These are phyloP conservation scores for Aurelia aurita complex sp. Pacific DNA, from an alignment of 30 jellyfish, hydroid and myxozoan species.

Conservation along the genomic window DNA sequence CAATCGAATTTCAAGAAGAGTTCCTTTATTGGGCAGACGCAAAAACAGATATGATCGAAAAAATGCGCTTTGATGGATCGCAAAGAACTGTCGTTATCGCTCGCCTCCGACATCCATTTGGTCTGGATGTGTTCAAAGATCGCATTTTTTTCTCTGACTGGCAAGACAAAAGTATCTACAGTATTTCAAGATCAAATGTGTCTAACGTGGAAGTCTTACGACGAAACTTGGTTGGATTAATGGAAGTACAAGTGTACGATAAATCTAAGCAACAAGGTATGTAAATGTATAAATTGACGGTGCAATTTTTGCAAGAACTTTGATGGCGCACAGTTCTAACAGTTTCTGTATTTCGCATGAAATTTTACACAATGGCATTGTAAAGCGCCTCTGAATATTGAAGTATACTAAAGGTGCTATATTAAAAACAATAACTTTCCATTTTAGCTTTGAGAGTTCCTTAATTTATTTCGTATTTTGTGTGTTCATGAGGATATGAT, in stretches of 20 bases:
- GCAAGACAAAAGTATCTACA: conserved; percentile 62
- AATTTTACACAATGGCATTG: not conserved
- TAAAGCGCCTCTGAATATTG: not conserved
- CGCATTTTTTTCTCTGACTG: conserved; percentile 92
- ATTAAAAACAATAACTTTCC: too few species aligned
- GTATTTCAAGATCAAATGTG: conserved; percentile 64
- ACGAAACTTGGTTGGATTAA: conserved; percentile 80
- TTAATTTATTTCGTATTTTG: too few species aligned
- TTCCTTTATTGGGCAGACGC: conserved; percentile 97
- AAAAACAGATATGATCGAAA: conserved; percentile 78
- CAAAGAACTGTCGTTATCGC: conserved; percentile 60
- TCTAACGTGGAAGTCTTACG: conserved; percentile 43
- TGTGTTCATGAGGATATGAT: too few species aligned
- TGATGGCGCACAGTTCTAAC: too few species aligned
- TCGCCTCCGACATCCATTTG: conserved; percentile 84
- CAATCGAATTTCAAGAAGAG: conserved; percentile 65
- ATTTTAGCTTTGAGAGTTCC: too few species aligned
- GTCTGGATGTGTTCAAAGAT: conserved; percentile 74
- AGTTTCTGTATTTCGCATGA: too few species aligned
- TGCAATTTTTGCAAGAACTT: not conserved
- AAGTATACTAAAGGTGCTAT: not conserved
- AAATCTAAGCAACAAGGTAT: conserved; percentile 77
- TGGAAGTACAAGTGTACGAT: conserved; percentile 91
- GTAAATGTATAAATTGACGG: too few species aligned
- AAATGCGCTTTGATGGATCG: conserved; percentile 82